These are phyloP conservation scores for Tanypteryx hageni DNA, from an alignment of 2,888 invertebrate genomes.

Conservation along the genomic window DNA sequence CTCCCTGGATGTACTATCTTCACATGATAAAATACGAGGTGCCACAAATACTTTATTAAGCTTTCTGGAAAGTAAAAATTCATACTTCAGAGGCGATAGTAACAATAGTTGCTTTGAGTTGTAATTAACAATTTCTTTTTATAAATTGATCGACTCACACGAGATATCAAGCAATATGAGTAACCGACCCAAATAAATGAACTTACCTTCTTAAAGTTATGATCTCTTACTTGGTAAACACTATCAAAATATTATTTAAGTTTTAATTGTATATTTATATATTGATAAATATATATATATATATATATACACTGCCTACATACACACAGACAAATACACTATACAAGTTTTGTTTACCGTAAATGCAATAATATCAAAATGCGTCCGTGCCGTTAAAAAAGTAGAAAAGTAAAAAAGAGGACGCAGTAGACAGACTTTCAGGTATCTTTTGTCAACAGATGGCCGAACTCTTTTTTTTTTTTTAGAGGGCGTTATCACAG, in stretches of 20 bases:
- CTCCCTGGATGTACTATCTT: background rate
- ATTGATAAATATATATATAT: too few relatives aligned
- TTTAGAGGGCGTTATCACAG: slow-evolving; percentile 62
- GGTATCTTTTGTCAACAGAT: slow-evolving; percentile 48
- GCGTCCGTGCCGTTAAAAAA: background rate
- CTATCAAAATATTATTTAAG: background rate
- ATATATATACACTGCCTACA: too few relatives aligned
- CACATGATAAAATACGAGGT: background rate
- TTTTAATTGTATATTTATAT: background rate
- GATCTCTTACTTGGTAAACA: background rate
- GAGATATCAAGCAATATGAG: too few relatives aligned
- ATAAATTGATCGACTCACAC: too few relatives aligned
- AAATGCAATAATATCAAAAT: background rate
- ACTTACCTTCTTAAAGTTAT: background rate
- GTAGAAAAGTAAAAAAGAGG: slow-evolving; percentile 34
- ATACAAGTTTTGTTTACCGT: background rate
- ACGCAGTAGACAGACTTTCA: background rate
- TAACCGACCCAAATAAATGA: background rate
- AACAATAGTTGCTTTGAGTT: background rate
- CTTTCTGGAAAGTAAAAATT: too few relatives aligned
- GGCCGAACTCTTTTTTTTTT: slow-evolving; percentile 43
- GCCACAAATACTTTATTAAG: too few relatives aligned
- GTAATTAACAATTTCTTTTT: background rate
- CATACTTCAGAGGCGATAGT: background rate
- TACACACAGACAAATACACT: background rate